Evolutionary conservation across 2,888 invertebrate species (phyloP), one percentile per base, ranked within the genome.

Genomic region (Eristalis arbustorum): DNA sequence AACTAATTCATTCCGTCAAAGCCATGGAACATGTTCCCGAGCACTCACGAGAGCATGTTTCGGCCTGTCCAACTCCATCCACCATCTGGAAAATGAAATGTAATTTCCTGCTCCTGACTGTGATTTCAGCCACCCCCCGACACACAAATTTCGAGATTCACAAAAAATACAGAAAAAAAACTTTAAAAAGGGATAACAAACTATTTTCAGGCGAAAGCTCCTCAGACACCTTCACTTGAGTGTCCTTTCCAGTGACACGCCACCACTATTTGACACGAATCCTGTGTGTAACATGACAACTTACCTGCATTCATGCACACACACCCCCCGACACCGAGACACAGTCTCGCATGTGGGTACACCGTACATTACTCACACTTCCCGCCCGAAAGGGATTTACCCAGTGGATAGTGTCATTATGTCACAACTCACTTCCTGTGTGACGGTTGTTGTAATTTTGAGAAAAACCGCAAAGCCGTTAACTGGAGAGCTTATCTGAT

Each of bases 401-500:
- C 75, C 74, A 13, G 25, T 28, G 64, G 69, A 75, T 71, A 59
- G 81, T 81, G 81, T 81, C 75, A 81, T 81, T 64, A 81, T 81
- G 81, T 81, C 75, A 81, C 80, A 68, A 68, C 63, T 69, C 49
- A 42, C 59, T 28, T 59, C 66, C 75, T 59, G 42, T 61, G 69
- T 64, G 66, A 75, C 37, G 69, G 69, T 49, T 81, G 69, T 49
- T 81, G 71, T 75, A 75, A 75, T 71, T 75, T 75, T 18, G 61
- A 42, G 42, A 59, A 42, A 71, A 57, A 75, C 81, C 81, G 49
- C 81, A 67, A 80, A 71, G 74, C 80, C 68, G 56, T 80, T 57
- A 80, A 68, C 73, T 64, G 75, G 22, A 49, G 57, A 81, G 81
- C 75, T 81, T 75, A 81, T 81, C 81, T 64, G 69, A 75, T 81